Evolutionary conservation across 2,888 invertebrate species (phyloP).

Genomic region (Ormia ochracea): DNA sequence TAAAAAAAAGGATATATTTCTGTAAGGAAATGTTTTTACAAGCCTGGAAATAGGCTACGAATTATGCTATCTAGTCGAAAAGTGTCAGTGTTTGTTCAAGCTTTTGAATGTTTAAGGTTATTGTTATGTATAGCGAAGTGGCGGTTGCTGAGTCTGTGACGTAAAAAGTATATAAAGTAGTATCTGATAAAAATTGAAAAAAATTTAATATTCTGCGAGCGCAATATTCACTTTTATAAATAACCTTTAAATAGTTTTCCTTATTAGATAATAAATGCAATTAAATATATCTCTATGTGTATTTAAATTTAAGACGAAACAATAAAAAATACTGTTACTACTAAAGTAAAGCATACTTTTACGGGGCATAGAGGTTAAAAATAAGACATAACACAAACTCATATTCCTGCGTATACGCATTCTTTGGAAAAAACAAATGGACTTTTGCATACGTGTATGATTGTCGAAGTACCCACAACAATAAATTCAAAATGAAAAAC

Average conservation of each 20-base stretch:
- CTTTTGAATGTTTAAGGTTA: constrained; percentile 59
- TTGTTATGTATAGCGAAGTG: constrained; percentile 62
- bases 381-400: background rate
- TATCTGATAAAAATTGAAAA: constrained; percentile 18
- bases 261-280: constrained; percentile 23
- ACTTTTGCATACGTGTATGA: background rate
- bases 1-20: background rate
- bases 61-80: constrained; percentile 35
- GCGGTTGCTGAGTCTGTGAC: constrained; percentile 63
- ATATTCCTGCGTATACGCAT: constrained; percentile 27
- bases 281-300: background rate
- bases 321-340: background rate
- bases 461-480: background rate
- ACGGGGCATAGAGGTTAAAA: background rate
- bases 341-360: constrained; percentile 9
- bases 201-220: constrained; percentile 15
- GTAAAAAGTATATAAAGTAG: constrained; percentile 54
- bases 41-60: constrained; percentile 52
- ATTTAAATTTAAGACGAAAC: background rate
- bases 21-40: constrained; percentile 15
- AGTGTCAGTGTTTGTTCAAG: constrained; percentile 47
- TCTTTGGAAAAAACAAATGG: background rate
- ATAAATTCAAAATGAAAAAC: constrained; percentile 1
- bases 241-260: no score
- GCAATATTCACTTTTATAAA: constrained; percentile 20